Conservation (phyloP, 2,113 vertebrate genomes). For the Origma solitaria region DNA sequence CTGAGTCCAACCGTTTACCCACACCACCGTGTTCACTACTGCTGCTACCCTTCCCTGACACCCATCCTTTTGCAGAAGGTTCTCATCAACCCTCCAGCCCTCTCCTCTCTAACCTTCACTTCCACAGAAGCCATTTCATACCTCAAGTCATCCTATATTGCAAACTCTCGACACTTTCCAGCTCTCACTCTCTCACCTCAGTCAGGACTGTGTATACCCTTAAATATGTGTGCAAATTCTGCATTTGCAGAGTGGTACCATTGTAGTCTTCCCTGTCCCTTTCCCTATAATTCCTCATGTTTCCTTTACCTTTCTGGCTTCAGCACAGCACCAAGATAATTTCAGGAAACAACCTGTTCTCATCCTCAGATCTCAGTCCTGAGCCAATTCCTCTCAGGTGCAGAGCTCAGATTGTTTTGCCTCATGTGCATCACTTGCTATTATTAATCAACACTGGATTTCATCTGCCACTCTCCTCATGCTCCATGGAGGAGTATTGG, state of each 20-base stretch:
- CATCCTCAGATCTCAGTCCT: not conserved
- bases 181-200: not conserved
- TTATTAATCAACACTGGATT: not conserved
- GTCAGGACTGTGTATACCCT: not conserved
- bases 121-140: not conserved
- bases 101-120: not conserved
- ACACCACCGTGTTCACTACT: rapidly evolving
- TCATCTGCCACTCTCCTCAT: not conserved
- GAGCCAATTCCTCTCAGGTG: not conserved
- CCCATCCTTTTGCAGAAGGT: not conserved
- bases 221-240: not conserved
- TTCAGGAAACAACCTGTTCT: not conserved
- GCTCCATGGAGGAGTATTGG: not conserved
- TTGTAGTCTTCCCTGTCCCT: not conserved
- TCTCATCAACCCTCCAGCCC: not conserved
- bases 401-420: not conserved
- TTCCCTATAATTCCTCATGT: not conserved
- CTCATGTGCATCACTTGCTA: not conserved
- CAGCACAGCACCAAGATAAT: not conserved
- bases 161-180: not conserved
- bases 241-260: not conserved
- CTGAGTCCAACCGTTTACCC: not conserved
- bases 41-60: not conserved
- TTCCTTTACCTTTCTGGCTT: not conserved
- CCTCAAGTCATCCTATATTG: not conserved